These are phyloP conservation scores for Lethrus apterus DNA, from an alignment of 1,140 invertebrate species.

Conservation along the genomic window DNA sequence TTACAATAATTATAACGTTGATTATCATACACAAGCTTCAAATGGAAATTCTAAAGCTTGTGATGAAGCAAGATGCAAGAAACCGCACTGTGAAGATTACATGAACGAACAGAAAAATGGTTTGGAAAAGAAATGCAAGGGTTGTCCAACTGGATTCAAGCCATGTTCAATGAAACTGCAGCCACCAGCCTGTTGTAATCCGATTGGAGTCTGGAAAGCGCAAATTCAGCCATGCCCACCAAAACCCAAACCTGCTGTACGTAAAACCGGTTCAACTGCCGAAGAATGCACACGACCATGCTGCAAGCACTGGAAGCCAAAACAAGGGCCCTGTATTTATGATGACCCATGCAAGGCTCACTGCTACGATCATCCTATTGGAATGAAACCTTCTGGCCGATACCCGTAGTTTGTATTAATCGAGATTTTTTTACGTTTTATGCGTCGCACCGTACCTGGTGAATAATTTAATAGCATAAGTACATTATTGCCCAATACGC, in stretches of 20 bases:
- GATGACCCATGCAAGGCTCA: conserved; percentile 36
- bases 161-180: conserved; percentile 32
- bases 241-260: conserved; percentile 22
- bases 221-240: conserved; percentile 31
- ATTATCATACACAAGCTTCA: conserved; percentile 24
- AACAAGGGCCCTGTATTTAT: conserved; percentile 34
- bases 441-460: too few species aligned
- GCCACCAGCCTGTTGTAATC: conserved; percentile 29
- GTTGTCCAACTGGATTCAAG: conserved; percentile 28
- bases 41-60: not conserved
- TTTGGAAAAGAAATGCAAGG: conserved; percentile 11
- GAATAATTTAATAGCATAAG: too few species aligned
- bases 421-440: too few species aligned
- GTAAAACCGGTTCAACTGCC: conserved; percentile 17
- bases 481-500: too few species aligned
- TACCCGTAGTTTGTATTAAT: conserved; percentile 4
- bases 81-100: conserved; percentile 26
- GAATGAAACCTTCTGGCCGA: conserved; percentile 32
- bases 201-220: conserved; percentile 30
- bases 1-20: conserved; percentile 35
- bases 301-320: conserved; percentile 35
- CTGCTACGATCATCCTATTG: conserved; percentile 35
- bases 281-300: conserved; percentile 31
- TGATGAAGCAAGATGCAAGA: conserved; percentile 26
- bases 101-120: conserved; percentile 9